These are phyloP conservation scores for Sylvilagus floridanus DNA, from an alignment of 2,797 vertebrate species.

Conservation along the genomic window DNA sequence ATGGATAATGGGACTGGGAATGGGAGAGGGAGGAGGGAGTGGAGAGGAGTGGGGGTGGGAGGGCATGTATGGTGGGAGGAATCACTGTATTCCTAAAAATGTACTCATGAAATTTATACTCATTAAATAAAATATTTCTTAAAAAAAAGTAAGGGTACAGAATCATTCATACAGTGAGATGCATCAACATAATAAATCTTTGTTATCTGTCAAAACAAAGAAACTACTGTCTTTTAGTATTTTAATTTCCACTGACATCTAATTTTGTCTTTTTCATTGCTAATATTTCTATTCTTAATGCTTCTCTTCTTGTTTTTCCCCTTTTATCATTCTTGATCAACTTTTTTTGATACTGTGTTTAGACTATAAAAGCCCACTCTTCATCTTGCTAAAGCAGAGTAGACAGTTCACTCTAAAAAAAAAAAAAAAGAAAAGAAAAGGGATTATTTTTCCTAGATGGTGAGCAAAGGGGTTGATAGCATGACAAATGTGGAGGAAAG, in stretches of 20 bases:
- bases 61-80: no score
- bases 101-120: no score
- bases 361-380: neutral
- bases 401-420: neutral
- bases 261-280: neutral
- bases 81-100: no score
- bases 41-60: no score
- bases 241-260: constrained; percentile 30
- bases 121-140: no score
- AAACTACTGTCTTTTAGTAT: neutral
- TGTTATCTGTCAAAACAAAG: no score
- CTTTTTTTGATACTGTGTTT: neutral
- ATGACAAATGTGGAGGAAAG: neutral
- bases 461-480: neutral
- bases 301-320: neutral
- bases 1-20: no score
- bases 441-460: neutral
- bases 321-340: neutral
- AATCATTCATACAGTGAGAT: no score
- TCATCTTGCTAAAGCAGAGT: neutral
- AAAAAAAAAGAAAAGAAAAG: no score
- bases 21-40: no score
- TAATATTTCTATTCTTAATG: neutral
- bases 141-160: no score
- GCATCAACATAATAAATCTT: no score